A percentile compares a stretch with the other conserved stretches of the same genome.
phyloP scores from a whole-genome alignment of 2,888 invertebrate species.

The Pseudanteris insignis region DNA sequence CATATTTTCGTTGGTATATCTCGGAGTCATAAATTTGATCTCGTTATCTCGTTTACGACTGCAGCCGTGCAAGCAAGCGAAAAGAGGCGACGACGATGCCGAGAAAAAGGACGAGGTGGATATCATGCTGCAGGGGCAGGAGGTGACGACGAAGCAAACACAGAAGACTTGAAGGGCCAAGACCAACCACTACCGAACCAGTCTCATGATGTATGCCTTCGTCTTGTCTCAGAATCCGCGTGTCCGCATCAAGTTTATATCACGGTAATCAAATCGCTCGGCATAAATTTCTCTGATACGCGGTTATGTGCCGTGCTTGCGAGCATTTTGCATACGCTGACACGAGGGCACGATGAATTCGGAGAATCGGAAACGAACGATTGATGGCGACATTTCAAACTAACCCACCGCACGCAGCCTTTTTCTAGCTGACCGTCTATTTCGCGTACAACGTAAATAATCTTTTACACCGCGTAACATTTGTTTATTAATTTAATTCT shows the following conservation, averaged over 20 bases:
- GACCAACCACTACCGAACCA: constrained; percentile 54
- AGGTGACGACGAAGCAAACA: constrained; percentile 45
- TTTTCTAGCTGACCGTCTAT: constrained; percentile 33
- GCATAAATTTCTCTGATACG: constrained; percentile 60
- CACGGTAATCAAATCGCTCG: constrained; percentile 65
- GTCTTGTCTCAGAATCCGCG: constrained; percentile 61
- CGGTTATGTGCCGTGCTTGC: constrained; percentile 55
- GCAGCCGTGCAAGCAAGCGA: constrained; percentile 51
- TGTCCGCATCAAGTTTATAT: constrained; percentile 64
- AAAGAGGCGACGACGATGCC: constrained; percentile 47
- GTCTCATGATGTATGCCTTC: constrained; percentile 64
- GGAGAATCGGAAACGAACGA: constrained; percentile 45
- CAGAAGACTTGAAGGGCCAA: constrained; percentile 44
- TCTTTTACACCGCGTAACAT: constrained; percentile 11
- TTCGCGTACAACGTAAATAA: constrained; percentile 30
- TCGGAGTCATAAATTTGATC: constrained; percentile 66
- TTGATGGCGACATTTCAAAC: constrained; percentile 41
- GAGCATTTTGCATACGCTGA: constrained; percentile 45
- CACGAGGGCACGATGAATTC: constrained; percentile 42
- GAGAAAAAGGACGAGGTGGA: constrained; percentile 43
- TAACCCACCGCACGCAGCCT: constrained; percentile 34
- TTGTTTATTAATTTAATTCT: constrained; percentile 23
- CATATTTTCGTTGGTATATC: constrained; percentile 64
- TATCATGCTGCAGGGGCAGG: constrained; percentile 44
- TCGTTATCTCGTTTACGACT: constrained; percentile 66